These are phyloP conservation scores for Aleiodes testaceus DNA, from an alignment of 2,888 invertebrate genomes.

Conservation along the genomic window DNA sequence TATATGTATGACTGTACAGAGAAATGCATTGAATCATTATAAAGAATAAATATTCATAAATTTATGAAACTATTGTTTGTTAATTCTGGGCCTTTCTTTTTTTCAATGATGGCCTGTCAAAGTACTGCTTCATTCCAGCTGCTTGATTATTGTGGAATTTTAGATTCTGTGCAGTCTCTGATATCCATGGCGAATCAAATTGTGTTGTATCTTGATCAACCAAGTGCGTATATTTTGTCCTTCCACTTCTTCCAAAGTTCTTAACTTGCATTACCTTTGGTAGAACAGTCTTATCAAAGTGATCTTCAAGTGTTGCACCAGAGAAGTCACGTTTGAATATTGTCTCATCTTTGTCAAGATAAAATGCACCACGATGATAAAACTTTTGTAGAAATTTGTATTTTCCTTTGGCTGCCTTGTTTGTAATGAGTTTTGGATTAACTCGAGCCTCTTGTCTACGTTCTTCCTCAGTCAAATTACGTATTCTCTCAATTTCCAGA, in stretches of 20 bases:
- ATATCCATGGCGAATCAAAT: constrained; percentile 97
- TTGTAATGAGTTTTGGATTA: constrained; percentile 94
- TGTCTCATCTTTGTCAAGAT: constrained; percentile 93
- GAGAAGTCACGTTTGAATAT: constrained; percentile 95
- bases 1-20: background rate
- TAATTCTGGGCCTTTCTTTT: constrained; percentile 68
- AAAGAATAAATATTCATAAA: background rate
- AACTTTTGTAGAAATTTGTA: constrained; percentile 99
- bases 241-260: constrained; percentile 98
- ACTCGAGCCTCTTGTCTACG: constrained; percentile 88
- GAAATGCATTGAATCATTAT: background rate
- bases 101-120: constrained; percentile 88
- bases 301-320: constrained; percentile 97
- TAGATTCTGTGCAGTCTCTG: constrained; percentile 89
- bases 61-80: constrained; percentile 23
- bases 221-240: constrained; percentile 99
- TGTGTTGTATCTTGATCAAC: constrained; percentile 99
- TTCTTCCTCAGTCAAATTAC: constrained; percentile 97
- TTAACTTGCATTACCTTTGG: constrained; percentile 99
- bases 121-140: constrained; percentile 94
- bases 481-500: constrained; percentile 89
- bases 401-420: constrained; percentile 96
- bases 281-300: constrained; percentile 98
- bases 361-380: constrained; percentile 99
- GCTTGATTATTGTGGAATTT: constrained; percentile 91